Evolutionary conservation across 2,113 vertebrate species (phyloP), one percentile per base, ranked within the genome.

Genomic region (Falco punctatus): DNA sequence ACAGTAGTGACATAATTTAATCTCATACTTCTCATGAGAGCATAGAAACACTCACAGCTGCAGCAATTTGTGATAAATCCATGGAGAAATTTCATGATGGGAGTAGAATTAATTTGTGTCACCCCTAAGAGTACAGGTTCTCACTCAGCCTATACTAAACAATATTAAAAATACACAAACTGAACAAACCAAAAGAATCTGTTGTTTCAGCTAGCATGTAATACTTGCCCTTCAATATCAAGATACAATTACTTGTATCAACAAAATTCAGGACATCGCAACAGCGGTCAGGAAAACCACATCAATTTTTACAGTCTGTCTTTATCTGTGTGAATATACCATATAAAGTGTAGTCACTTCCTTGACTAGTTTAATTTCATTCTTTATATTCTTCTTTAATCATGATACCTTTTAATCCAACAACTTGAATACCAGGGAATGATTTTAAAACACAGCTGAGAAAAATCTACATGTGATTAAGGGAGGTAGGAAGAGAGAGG

Each of bases 1-100:
- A 96, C 52, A 95, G 81, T 79, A 86, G 96, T 96, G 96, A 96
- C 93, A 97, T 97, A 96, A 90, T 94, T 98, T 98, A 96, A 97
- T 98, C 94, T 97, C 40, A 21, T 93, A 52, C 90, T 97, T 97
- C 95, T 97, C 94, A 58, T 65, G 83, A 97, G 88, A 97, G 22
- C 86, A 85, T 79, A 84, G 97, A 97, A 97, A 67, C 93, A 92
- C 92, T 94, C 88, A 65, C 73, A 97, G 86, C 79, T 95, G 70
- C 85, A 85, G 89, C 81, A 92, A 96, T 93, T 92, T 92, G 51
- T 51, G 90, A 96, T 90, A 96, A 96, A 94, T 86, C 94, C 64
- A 67, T 48, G 10, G 86, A 97, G 91, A 95, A 51, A 95, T 90
- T 96, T 92, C 92, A 79, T 84, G 79, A 93, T 85, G 72, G 90